Percentiles rank a stretch among this genome's conserved stretches.
phyloP scores from a whole-genome alignment of 2,113 vertebrate species.

The Setophaga coronata region DNA sequence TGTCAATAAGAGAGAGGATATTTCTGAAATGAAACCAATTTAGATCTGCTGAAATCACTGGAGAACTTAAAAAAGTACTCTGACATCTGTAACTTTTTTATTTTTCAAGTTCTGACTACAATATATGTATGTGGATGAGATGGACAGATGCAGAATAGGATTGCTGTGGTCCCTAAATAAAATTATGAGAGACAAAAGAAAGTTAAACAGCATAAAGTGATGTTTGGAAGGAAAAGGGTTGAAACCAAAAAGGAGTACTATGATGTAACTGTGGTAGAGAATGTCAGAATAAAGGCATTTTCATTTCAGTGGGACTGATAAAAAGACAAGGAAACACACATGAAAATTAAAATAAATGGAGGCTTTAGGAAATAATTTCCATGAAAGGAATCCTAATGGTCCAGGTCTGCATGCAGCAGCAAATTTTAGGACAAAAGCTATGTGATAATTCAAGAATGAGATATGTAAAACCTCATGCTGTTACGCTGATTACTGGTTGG shows the following conservation, averaged over 20 bases:
- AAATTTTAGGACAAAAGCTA: constrained; percentile 18
- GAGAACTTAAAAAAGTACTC: not conserved
- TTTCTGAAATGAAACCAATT: not conserved
- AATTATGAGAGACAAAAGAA: not conserved
- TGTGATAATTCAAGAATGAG: constrained; percentile 2
- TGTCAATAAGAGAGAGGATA: not conserved
- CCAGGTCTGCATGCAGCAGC: not conserved
- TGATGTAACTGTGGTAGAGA: not conserved
- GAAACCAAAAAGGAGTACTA: not conserved
- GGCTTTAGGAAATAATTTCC: not conserved
- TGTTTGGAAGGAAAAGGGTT: not conserved
- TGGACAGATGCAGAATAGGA: not conserved
- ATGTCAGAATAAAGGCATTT: not conserved
- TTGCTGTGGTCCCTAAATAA: not conserved
- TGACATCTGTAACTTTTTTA: not conserved
- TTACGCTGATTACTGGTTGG: not conserved
- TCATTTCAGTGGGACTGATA: not conserved
- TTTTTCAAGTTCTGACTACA: not conserved
- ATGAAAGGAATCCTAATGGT: not conserved
- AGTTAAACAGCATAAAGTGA: not conserved
- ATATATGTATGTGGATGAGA: not conserved
- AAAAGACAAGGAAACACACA: not conserved
- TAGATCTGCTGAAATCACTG: not conserved
- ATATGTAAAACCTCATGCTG: not conserved
- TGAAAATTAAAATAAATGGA: constrained; percentile 5